Evolutionary conservation across 2,113 vertebrate genomes (phyloP), one percentile per base, ranked within the genome.

Genomic region (Pitta sordida): DNA sequence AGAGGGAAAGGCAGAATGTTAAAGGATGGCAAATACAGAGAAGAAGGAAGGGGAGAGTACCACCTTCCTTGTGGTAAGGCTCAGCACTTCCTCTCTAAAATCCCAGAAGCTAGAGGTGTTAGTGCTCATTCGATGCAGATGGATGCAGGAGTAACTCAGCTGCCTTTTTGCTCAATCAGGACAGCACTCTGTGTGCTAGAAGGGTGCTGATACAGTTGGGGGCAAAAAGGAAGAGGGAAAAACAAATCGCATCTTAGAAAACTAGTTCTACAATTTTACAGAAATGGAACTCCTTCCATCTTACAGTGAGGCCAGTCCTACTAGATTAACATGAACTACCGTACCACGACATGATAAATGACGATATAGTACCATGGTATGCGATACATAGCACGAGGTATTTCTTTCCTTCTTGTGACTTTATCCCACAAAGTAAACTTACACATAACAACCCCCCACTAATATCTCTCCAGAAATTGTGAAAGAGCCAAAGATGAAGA

Each of bases 141-240:
- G 93, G 80, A 97, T 97, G 95, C 97, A 98, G 73, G 97, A 98
- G 62, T 94, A 98, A 90, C 93, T 97, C 92, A 98, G 98, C 64
- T 96, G 97, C 48, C 96, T 96, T 97, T 97, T 97, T 26, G 93
- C 94, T 79, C 8, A 26, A 89, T 97, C 96, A 87, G 96, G 95
- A 85, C 96, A 97, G 55, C 95, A 97, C 55, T 98, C 97, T 23
- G 46, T 55, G 87, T 89, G 96, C 17, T 95, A 86, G 73, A 98
- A 97, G 93, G 97, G 96, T 98, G 60, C 24, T 91, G 58, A 94
- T 89, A 27, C 36, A 1, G 56, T 14, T 5, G 3, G 5, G 26
- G 15, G 4, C 20, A 22, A 58, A 9, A 7, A 29, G n/a, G 3
- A 68, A 90, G 29, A 53, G 19, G 32, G 13, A 30, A 73, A 79